Evolutionary conservation across 2,113 vertebrate species (phyloP), one percentile per base, ranked within the genome.

Genomic region (Megalops atlanticus): DNA sequence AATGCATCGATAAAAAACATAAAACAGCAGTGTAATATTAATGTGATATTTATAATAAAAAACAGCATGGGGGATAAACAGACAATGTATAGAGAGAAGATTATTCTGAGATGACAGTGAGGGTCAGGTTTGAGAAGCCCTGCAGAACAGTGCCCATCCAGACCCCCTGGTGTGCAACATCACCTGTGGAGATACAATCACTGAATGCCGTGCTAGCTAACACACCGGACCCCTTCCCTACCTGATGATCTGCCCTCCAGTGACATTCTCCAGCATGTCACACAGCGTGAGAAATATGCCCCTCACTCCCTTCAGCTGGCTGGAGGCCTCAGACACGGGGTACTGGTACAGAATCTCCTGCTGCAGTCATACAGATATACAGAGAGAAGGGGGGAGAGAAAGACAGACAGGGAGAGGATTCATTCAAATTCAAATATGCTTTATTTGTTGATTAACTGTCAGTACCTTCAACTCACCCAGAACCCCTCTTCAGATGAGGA

Each of bases 271-370:
- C 94, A 99, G 89, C 96, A 99, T 97, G 91, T 99, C 98, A 86
- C 95, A 97, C 3, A 99, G 94, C 0, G 98, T 99, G 76, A 99
- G 95, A 92, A 99, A 99, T 92, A 99, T 96, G 64, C 97, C 98
- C 69, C 98, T 91, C 78, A 98, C 94, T 68, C 94, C 96, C 89
- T 96, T 98, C 84, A 99, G 94, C 91, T 96, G 97, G 77, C 92
- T 85, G 74, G 97, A 97, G 3, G 96, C 95, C 81, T 97, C 96
- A 49, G 96, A 96, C 79, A 89, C 81, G 1, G 98, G 98, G 80
- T 96, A 99, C 89, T 96, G 96, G 90, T 98, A 99, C 88, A 98
- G 87, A 88, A 99, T 97, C 91, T 99, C 97, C 90, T 99, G 96
- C 97, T 98, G 90, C 85, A 90, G 12, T 83, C 77, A 87, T 64